These are phyloP conservation scores for Oscheius sp. DNA, from an alignment of 1,140 invertebrate genomes.

Conservation along the genomic window DNA sequence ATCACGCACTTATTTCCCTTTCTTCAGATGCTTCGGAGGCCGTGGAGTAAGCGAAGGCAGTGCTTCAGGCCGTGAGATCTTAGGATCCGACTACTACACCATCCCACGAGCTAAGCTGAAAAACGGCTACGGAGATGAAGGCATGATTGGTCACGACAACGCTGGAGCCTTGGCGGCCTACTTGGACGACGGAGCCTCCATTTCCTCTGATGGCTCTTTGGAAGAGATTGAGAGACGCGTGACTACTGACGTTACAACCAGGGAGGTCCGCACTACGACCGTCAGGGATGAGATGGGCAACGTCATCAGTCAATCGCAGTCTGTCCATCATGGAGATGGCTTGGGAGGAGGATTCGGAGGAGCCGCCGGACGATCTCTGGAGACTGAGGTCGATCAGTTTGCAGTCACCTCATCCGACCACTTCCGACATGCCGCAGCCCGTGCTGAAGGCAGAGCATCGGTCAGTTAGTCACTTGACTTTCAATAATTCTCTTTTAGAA, in stretches of 20 bases:
- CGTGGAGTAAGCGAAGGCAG: conserved; percentile 7
- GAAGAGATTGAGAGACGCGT: conserved; percentile 40
- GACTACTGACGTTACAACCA: conserved; percentile 44
- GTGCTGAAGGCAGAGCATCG: conserved; percentile 9
- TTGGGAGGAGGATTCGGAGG: not conserved
- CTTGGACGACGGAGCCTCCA: conserved; percentile 33
- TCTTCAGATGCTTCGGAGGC: conserved; percentile 30
- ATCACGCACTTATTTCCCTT: no score
- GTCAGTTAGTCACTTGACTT: not conserved
- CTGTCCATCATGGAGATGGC: conserved; percentile 12
- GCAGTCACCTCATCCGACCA: conserved; percentile 43
- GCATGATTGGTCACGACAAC: conserved; percentile 18
- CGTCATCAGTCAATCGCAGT: conserved; percentile 34
- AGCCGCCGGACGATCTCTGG: not conserved
- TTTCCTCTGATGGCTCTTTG: conserved; percentile 27
- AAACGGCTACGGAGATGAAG: conserved; percentile 14
- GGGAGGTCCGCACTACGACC: conserved; percentile 42
- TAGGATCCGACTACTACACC: conserved; percentile 44
- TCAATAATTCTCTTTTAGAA: not conserved
- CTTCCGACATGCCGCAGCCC: conserved; percentile 31
- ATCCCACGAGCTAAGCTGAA: conserved; percentile 44
- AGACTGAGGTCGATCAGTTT: conserved; percentile 42
- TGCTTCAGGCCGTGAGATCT: conserved; percentile 26
- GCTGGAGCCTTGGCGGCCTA: conserved; percentile 30
- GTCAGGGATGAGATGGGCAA: conserved; percentile 37